Conservation (phyloP, 2,797 vertebrate species). For the Spheniscus humboldti region DNA sequence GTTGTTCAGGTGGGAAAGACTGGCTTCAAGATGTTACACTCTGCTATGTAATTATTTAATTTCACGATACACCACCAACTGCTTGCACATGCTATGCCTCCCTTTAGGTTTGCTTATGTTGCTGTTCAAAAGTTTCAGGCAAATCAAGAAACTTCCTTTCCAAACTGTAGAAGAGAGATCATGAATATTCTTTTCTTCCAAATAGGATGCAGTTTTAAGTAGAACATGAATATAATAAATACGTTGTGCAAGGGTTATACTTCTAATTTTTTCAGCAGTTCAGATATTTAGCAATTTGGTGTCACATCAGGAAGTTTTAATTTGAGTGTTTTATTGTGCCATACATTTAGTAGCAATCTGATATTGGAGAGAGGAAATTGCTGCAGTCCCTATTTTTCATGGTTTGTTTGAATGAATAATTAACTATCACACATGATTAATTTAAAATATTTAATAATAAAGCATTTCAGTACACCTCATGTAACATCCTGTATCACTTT, state of each 20-base stretch:
- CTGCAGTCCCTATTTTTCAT: constrained; percentile 53
- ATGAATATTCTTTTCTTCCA: constrained; percentile 45
- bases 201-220: constrained; percentile 34
- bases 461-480: constrained; percentile 21
- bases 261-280: constrained; percentile 55
- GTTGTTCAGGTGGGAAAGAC: not conserved
- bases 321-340: constrained; percentile 61
- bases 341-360: constrained; percentile 52
- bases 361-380: constrained; percentile 48
- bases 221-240: constrained; percentile 44
- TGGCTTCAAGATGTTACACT: not conserved
- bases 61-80: not conserved
- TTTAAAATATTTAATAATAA: constrained; percentile 64
- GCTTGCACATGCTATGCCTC: not conserved
- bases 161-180: constrained; percentile 26
- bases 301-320: constrained; percentile 63
- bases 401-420: constrained; percentile 65
- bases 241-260: not conserved
- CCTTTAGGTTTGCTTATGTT: not conserved
- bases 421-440: constrained; percentile 56
- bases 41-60: not conserved
- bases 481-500: not conserved
- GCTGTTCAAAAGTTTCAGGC: not conserved
- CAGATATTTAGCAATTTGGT: constrained; percentile 37
- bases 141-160: constrained; percentile 54